Evolutionary conservation across 2,113 vertebrate genomes (phyloP).

Genomic region (Gymnorhina tibicen): DNA sequence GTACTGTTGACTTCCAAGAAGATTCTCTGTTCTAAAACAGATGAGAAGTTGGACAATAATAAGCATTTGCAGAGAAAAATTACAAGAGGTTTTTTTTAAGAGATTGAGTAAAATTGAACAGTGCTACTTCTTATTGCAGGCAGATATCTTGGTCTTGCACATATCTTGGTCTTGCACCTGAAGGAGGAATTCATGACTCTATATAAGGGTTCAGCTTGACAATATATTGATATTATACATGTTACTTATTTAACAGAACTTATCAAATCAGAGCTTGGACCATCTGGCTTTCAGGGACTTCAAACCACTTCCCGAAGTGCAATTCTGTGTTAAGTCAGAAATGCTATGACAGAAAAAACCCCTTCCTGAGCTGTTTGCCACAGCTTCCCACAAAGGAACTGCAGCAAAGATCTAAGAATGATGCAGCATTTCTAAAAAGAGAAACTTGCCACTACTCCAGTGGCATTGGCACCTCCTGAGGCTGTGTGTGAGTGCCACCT

Average conservation of each 20-base stretch:
- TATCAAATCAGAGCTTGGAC: not conserved
- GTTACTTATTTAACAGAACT: not conserved
- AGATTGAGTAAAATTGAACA: not conserved
- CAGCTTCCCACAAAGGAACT: conserved; percentile 32
- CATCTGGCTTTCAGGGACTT: not conserved
- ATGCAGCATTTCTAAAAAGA: conserved; percentile 56
- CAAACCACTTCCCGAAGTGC: not conserved
- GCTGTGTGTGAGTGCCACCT: conserved; percentile 63
- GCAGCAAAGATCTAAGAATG: conserved; percentile 21
- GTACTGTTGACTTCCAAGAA: not conserved
- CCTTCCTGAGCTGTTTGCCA: not conserved
- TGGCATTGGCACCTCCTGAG: not conserved
- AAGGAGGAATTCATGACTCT: not conserved
- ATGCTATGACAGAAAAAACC: not conserved
- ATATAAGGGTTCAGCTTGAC: not conserved
- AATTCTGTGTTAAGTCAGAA: not conserved
- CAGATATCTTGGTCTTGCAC: not conserved
- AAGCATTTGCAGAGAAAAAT: not conserved
- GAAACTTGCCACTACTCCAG: not conserved
- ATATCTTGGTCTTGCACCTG: not conserved
- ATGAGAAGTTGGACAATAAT: not conserved
- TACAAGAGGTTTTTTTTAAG: not conserved
- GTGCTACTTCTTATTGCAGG: not conserved
- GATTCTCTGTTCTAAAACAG: not conserved
- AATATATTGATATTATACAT: not conserved